Conservation (phyloP, 2,888 invertebrate species). For the Apantesis nais region DNA sequence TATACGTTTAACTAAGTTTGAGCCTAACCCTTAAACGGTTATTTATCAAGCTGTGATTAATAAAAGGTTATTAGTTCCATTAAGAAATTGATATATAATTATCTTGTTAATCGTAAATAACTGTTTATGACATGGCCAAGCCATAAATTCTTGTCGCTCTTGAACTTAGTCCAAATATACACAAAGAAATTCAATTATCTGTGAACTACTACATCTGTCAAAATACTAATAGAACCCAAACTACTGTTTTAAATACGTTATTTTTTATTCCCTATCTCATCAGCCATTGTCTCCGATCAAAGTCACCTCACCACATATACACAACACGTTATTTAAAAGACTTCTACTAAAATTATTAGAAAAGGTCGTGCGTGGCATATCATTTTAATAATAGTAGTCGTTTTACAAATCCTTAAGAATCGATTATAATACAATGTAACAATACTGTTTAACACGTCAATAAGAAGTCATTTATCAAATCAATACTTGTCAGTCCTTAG, state of each 20-base stretch:
- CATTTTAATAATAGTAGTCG: background rate
- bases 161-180: background rate
- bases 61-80: background rate
- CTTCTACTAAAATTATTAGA: background rate
- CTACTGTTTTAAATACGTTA: background rate
- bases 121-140: background rate
- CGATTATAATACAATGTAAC: background rate
- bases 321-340: background rate
- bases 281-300: background rate
- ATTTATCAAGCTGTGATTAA: background rate
- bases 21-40: slow-evolving; percentile 9
- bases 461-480: slow-evolving; percentile 13
- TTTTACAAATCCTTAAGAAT: background rate
- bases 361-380: background rate
- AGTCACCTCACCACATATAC: background rate
- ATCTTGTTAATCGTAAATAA: too few species aligned
- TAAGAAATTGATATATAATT: background rate
- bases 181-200: background rate
- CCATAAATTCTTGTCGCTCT: background rate
- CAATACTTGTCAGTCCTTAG: slow-evolving; percentile 9
- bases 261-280: too few species aligned
- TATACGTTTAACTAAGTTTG: slow-evolving; percentile 4
- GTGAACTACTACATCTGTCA: background rate
- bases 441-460: slow-evolving; percentile 11
- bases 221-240: background rate